A percentile compares a stretch with the other conserved stretches of the same genome.
phyloP scores from a whole-genome alignment of 2,113 vertebrate genomes.

The Trichechus manatus region DNA sequence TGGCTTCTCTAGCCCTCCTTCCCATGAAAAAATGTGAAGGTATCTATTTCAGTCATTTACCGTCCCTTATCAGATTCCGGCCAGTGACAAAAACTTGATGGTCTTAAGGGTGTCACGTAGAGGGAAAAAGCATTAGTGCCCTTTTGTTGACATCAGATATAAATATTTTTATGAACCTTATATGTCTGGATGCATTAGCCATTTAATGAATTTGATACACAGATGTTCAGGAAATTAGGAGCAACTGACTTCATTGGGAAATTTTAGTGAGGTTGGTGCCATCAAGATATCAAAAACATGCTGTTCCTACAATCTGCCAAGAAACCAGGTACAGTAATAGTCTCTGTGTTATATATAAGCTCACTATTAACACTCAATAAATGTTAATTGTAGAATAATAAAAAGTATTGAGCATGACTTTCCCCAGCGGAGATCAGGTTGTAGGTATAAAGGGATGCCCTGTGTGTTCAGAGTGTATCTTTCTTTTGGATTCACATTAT shows the following conservation, averaged over 20 bases:
- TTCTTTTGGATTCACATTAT: constrained; percentile 61
- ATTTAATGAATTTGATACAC: constrained; percentile 83
- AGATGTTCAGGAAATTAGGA: constrained; percentile 85
- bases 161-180: constrained; percentile 85
- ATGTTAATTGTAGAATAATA: constrained; percentile 81
- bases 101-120: constrained; percentile 67
- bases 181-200: constrained; percentile 83
- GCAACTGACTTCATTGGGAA: constrained; percentile 76
- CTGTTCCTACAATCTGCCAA: constrained; percentile 80
- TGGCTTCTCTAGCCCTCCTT: not conserved
- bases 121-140: constrained; percentile 72
- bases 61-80: constrained; percentile 8
- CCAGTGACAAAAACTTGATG: constrained; percentile 55
- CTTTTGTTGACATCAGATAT: constrained; percentile 84
- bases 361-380: constrained; percentile 82
- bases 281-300: constrained; percentile 82
- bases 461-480: constrained; percentile 60
- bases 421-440: constrained; percentile 18
- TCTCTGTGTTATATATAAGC: constrained; percentile 73
- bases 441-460: constrained; percentile 54
- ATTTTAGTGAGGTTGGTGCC: constrained; percentile 75
- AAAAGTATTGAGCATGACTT: constrained; percentile 73
- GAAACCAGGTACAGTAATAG: constrained; percentile 70
- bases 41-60: constrained; percentile 10
- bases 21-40: not conserved